phyloP scores from a whole-genome alignment of 2,888 invertebrate genomes.

The Incurvaria masculella region DNA sequence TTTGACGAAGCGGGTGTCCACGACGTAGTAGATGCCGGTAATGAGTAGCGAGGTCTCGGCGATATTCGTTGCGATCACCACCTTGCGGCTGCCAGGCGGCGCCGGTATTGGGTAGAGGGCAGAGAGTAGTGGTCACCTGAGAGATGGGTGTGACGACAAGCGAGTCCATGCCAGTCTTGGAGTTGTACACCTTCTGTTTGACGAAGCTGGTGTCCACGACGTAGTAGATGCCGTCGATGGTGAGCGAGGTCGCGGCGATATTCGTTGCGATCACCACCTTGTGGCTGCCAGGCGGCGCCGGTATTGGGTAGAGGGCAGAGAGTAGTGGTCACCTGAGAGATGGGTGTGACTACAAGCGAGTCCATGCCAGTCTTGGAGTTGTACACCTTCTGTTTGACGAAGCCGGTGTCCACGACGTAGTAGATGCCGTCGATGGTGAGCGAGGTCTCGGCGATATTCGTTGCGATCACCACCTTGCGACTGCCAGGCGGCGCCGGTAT shows the following conservation, averaged over 20 bases:
- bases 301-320: too few species aligned
- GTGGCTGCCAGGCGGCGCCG: too few species aligned
- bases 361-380: slow-evolving; percentile 99
- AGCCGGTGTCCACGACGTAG: slow-evolving; percentile 99
- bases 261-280: slow-evolving; percentile 99
- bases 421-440: slow-evolving; percentile 98
- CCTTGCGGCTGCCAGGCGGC: too few species aligned
- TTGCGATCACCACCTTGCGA: slow-evolving; percentile 96
- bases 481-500: too few species aligned
- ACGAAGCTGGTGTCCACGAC: slow-evolving; percentile 99
- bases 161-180: slow-evolving; percentile 98
- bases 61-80: slow-evolving; percentile 98
- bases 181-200: slow-evolving; percentile 98
- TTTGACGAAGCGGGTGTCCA: slow-evolving; percentile 99
- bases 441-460: slow-evolving; percentile 99
- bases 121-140: too few species aligned
- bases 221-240: slow-evolving; percentile 98
- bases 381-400: slow-evolving; percentile 99
- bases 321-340: slow-evolving; percentile 95
- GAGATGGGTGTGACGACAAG: slow-evolving; percentile 98
- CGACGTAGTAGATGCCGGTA: slow-evolving; percentile 98
- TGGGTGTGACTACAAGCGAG: slow-evolving; percentile 97
- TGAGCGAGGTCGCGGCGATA: slow-evolving; percentile 98
- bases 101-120: too few species aligned
- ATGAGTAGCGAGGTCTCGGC: slow-evolving; percentile 99